Conservation (phyloP, 92 coral and sea anemone species). For the Zoanthus sociatus region DNA sequence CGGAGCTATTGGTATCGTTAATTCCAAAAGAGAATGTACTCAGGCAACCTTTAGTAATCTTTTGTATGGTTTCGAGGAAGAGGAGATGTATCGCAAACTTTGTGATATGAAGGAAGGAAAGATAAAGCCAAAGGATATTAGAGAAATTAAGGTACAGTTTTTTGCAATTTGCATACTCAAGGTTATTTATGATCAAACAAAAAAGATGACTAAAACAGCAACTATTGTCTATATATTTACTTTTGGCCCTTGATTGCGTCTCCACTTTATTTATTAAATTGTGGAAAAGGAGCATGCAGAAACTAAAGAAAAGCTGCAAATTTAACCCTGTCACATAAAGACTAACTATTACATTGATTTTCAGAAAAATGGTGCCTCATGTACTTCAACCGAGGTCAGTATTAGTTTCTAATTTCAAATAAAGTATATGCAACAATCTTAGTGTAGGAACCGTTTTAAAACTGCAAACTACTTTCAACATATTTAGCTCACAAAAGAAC, state of each 20-base stretch:
- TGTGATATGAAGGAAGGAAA: constrained; percentile 24
- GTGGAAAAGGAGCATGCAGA: neutral
- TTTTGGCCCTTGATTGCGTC: neutral
- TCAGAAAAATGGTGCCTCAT: constrained; percentile 7
- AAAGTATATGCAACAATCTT: neutral
- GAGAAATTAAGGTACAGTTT: constrained; percentile 7
- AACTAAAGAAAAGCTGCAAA: neutral
- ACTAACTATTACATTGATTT: constrained; percentile 15
- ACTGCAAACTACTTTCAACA: neutral
- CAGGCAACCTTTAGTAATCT: constrained; percentile 14
- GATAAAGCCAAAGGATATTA: constrained; percentile 15
- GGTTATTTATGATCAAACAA: neutral
- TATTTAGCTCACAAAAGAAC: neutral
- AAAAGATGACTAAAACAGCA: neutral
- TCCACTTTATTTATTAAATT: neutral
- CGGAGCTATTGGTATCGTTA: constrained; percentile 14
- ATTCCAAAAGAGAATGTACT: neutral
- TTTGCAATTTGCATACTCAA: neutral
- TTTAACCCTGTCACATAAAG: neutral
- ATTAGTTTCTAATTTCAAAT: neutral
- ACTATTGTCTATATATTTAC: neutral
- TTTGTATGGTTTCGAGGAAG: neutral
- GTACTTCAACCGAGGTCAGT: neutral
- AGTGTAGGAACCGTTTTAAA: neutral
- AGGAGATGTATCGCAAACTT: constrained; percentile 19